Base-by-base conservation (phyloP, 2,797 vertebrate species). In the Sarcophilus harrisii region DNA sequence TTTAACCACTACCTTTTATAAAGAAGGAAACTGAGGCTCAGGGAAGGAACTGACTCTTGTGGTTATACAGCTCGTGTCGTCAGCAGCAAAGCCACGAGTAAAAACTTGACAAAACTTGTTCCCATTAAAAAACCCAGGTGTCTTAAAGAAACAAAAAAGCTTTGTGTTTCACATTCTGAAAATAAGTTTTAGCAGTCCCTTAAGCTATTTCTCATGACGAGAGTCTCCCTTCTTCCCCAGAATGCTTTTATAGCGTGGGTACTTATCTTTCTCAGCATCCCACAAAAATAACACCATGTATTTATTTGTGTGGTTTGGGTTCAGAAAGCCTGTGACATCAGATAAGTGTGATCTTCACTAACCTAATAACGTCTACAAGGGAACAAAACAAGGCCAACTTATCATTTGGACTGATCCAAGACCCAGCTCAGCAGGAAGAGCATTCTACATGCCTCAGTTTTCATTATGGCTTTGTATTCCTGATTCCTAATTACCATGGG, bases 221-320 rank as follows among this genome's bases (percentile, higher is more conserved):
- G 5, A 81, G 73, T 81, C 73, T 81, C 73, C 66, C 38, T 81
- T 81, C 73, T 81, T 81, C 57, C 91, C 27, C 58, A 58, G 91
- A 38, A 59, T 28, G 28, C 58, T 59, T 38, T 21, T 59, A 49
- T 27, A 92, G 24, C 57, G 10, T 49, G 30, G n/a, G 58, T 16
- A 49, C 38, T 38, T 45, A 92, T 28, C 38, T 92, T 49, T 49
- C 91, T 59, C 91, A 92, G 91, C 21, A 27, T 13, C 90, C 95
- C 90, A 93, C 95, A 93, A 90, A 96, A 90, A 91, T 32, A 95
- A 93, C 93, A 92, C 21, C 0, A 66, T 0, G 0, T 95, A 58
- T 97, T 96, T 97, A 93, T 94, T 95, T 94, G 94, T 97, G 97
- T 89, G 97, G 97, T 97, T 96, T 98, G 95, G 93, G 95, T 96